phyloP scores from a whole-genome alignment of 2,113 vertebrate genomes.

The Hipposideros armiger region DNA sequence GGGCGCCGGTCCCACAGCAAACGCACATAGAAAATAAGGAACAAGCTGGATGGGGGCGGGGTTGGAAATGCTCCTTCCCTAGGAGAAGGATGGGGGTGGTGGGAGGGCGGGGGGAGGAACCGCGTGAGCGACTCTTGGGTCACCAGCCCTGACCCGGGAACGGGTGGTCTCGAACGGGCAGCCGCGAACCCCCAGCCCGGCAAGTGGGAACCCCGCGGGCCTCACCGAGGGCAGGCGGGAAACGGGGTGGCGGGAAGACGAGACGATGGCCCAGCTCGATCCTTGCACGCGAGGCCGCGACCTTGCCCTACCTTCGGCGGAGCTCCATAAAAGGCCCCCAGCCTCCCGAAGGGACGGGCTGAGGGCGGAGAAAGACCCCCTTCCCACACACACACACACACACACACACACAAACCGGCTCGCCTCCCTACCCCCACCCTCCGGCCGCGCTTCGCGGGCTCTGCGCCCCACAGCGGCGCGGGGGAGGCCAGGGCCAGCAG shows the following conservation, averaged over 20 bases:
- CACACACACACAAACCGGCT: neutral
- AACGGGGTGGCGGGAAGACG: conserved; percentile 41
- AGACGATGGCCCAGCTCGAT: neutral
- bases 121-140: neutral
- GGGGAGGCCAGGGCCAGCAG: neutral
- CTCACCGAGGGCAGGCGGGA: conserved; percentile 5
- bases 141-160: rapidly evolving
- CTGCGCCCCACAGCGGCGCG: neutral
- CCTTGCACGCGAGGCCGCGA: neutral
- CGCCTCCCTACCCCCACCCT: neutral
- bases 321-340: neutral
- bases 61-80: neutral
- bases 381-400: neutral
- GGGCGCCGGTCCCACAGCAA: neutral
- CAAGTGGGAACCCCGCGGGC: neutral
- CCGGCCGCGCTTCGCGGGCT: neutral
- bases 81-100: neutral
- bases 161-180: neutral
- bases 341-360: neutral
- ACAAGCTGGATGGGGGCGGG: neutral
- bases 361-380: neutral
- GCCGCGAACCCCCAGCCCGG: neutral
- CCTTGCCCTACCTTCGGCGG: neutral
- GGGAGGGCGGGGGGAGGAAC: neutral
- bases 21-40: rapidly evolving